Evolutionary conservation across 2,888 invertebrate species (phyloP).

Genomic region (Athalia cordata): DNA sequence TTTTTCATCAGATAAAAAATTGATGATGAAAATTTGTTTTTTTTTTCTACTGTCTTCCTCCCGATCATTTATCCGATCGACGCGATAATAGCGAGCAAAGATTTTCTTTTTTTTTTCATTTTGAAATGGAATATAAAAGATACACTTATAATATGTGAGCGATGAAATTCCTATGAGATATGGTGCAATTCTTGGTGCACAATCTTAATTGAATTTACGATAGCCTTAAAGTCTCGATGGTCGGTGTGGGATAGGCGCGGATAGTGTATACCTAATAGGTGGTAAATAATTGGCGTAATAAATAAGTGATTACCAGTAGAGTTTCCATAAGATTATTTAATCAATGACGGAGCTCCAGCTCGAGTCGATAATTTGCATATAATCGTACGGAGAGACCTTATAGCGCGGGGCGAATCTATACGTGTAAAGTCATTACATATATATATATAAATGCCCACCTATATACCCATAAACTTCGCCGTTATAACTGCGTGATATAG

Average conservation of each 20-base stretch:
- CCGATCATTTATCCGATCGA: too few species aligned
- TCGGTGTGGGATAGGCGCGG: constrained; percentile 36
- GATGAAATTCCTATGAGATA: constrained; percentile 58
- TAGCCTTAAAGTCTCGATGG: constrained; percentile 55
- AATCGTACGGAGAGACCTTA: constrained; percentile 23
- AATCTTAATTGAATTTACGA: constrained; percentile 64
- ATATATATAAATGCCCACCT: neutral
- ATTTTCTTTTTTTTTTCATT: too few species aligned
- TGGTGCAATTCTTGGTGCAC: constrained; percentile 55
- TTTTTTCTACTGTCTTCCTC: too few species aligned
- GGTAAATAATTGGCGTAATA: constrained; percentile 70
- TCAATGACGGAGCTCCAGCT: constrained; percentile 68
- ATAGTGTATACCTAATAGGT: constrained; percentile 63
- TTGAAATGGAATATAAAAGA: neutral
- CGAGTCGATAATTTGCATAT: constrained; percentile 66
- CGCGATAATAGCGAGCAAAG: too few species aligned
- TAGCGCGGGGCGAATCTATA: constrained; percentile 5
- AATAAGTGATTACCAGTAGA: constrained; percentile 70
- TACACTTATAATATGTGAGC: constrained; percentile 60
- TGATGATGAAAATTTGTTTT: too few species aligned
- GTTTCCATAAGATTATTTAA: constrained; percentile 66
- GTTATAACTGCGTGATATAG: constrained; percentile 57
- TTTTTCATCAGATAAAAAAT: too few species aligned
- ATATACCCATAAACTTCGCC: constrained; percentile 50
- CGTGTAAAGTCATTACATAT: constrained; percentile 5